A percentile compares a stretch with the other conserved stretches of the same genome.
Conservation (phyloP, 2,888 invertebrate species). For the Cosmia pyralina region DNA sequence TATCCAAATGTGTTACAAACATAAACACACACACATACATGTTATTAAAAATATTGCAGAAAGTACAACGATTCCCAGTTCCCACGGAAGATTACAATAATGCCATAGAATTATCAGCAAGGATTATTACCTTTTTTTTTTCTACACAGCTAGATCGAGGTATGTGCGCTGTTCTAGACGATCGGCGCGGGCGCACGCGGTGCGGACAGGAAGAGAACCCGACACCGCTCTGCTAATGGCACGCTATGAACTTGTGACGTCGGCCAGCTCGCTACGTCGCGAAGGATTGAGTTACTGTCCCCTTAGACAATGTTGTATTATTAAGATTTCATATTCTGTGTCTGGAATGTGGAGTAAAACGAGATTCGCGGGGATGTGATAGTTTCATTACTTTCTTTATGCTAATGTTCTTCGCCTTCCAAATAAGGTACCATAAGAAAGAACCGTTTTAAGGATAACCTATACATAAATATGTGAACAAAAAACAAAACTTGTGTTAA, state of each 20-base stretch:
- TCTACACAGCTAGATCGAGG: slow-evolving; percentile 31
- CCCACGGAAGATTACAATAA: slow-evolving; percentile 28
- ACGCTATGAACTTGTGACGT: slow-evolving; percentile 68
- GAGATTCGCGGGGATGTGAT: background rate
- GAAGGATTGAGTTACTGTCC: slow-evolving; percentile 66
- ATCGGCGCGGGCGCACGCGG: slow-evolving; percentile 53
- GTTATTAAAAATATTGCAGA: background rate
- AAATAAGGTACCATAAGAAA: background rate
- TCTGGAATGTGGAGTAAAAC: slow-evolving; percentile 17
- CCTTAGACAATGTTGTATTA: slow-evolving; percentile 55
- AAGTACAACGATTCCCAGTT: slow-evolving; percentile 10
- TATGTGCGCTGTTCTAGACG: slow-evolving; percentile 46
- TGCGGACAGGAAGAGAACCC: slow-evolving; percentile 79
- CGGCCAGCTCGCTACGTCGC: slow-evolving; percentile 64
- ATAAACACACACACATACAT: background rate
- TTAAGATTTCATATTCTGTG: slow-evolving; percentile 54
- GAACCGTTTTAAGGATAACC: background rate
- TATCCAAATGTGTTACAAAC: background rate
- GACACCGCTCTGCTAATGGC: slow-evolving; percentile 81
- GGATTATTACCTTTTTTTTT: slow-evolving; percentile 31
- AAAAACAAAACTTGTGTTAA: too few species aligned
- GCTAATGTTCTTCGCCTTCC: background rate
- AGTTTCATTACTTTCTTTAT: background rate
- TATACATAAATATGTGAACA: too few species aligned
- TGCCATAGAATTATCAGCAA: slow-evolving; percentile 25